Base-by-base conservation (phyloP, 2,797 vertebrate genomes). In the Ctenopoma multispine region DNA sequence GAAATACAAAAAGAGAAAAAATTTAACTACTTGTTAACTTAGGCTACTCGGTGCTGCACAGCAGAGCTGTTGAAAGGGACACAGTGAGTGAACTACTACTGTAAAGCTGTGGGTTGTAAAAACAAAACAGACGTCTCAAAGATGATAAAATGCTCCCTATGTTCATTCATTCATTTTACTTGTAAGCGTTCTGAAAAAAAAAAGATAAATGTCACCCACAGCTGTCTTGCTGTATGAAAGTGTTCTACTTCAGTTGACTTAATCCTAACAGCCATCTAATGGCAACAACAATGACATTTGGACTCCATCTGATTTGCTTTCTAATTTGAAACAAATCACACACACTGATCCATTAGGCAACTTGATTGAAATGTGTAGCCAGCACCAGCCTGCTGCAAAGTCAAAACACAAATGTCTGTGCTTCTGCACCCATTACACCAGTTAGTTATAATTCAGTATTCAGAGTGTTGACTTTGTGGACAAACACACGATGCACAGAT, bases 281-380 rank as follows among this genome's bases (percentile, higher is more conserved):
- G 27, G 40, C 10, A 43, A 24, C 24, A 59, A 8, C 40, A 31
- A 24, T 46, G 58, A 20, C 12, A 29, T 20, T 9, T 59, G 5
- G 8, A 44, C 43, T 23, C 40, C 21, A 24, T 63, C 36, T 51
- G 20, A 18, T 40, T n/a, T 21, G 23, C 24, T 9, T 18, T 47
- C 7, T 61, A 49, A 62, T 38, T 23, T 34, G 46, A 50, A 49
- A 36, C n/a, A 48, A 62, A 24, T 36, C 7, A 20, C n/a, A 41
- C 61, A 63, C 34, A 38, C 12, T 27, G 17, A 41, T 40, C 34
- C 29, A 38, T 38, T 34, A 34, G 12, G 60, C 15, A 50, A 10
- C 21, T 18, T 38, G 31, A 49, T 15, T 50, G 21, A 50, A 63
- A 18, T 38, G 46, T 47, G 44, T 27, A 21, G 18, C 15, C 41